Evolutionary conservation across 2,888 invertebrate species (phyloP).

Genomic region (Caenorhabditis wallacei): DNA sequence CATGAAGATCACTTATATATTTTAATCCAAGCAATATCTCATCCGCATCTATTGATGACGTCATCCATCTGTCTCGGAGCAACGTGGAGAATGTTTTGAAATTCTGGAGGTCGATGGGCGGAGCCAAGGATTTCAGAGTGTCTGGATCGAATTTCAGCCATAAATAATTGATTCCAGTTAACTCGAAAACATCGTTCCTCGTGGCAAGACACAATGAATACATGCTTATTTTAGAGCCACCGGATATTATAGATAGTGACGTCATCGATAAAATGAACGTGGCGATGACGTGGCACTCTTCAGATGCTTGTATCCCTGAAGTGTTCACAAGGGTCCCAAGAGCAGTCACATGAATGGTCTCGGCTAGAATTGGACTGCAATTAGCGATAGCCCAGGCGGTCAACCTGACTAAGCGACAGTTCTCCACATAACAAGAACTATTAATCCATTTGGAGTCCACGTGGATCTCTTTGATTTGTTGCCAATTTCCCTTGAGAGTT

Average conservation of each 20-base stretch:
- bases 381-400: slow-evolving; percentile 56
- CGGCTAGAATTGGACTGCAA: slow-evolving; percentile 30
- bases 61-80: slow-evolving; percentile 67
- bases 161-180: slow-evolving; percentile 60
- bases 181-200: slow-evolving; percentile 31
- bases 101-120: slow-evolving; percentile 44
- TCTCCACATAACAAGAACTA: slow-evolving; percentile 31
- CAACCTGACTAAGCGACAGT: slow-evolving; percentile 7
- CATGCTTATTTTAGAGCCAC: slow-evolving; percentile 45
- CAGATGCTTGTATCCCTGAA: slow-evolving; percentile 26
- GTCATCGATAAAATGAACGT: slow-evolving; percentile 63
- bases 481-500: slow-evolving; percentile 45
- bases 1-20: slow-evolving; percentile 68
- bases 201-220: slow-evolving; percentile 57
- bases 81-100: slow-evolving; percentile 62
- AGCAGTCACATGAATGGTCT: slow-evolving; percentile 39
- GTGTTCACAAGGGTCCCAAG: slow-evolving; percentile 60
- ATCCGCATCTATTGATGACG: slow-evolving; percentile 65
- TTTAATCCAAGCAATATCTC: slow-evolving; percentile 70
- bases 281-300: slow-evolving; percentile 54
- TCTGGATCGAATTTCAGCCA: slow-evolving; percentile 66
- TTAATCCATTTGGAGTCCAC: slow-evolving; percentile 68
- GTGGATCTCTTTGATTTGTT: slow-evolving; percentile 45
- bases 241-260: slow-evolving; percentile 34
- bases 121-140: slow-evolving; percentile 23